Conservation (phyloP, 2,888 invertebrate species). For the Zaprionus obscuricornis region DNA sequence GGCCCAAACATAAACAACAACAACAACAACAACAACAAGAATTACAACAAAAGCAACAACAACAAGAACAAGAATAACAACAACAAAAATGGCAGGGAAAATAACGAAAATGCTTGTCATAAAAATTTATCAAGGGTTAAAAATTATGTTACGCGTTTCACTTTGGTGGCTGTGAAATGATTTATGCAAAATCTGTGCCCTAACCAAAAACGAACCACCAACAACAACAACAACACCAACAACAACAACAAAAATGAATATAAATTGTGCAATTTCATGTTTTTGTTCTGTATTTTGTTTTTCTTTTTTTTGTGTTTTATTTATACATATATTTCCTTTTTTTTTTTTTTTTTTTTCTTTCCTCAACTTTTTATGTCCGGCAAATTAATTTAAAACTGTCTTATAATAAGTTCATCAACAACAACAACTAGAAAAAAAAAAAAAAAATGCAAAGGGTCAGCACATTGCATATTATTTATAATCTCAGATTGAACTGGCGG, state of each 20-base stretch:
- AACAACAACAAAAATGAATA: conserved; percentile 62
- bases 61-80: conserved; percentile 10
- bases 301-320: conserved; percentile 5
- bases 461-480: conserved; percentile 63
- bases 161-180: conserved; percentile 75
- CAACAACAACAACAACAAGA: conserved; percentile 24
- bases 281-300: conserved; percentile 13
- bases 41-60: conserved; percentile 7
- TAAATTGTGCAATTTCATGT: conserved; percentile 78
- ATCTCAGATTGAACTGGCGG: conserved; percentile 62
- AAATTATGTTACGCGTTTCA: conserved; percentile 79
- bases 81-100: conserved; percentile 25
- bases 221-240: conserved; percentile 14
- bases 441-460: conserved; percentile 27
- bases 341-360: conserved; percentile 12
- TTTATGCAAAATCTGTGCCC: conserved; percentile 77
- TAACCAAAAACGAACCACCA: conserved; percentile 42
- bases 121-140: conserved; percentile 78
- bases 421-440: conserved; percentile 25
- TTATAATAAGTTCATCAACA: conserved; percentile 50
- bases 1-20: conserved; percentile 64
- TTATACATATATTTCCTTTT: conserved; percentile 2
- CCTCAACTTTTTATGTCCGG: conserved; percentile 69
- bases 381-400: conserved; percentile 76
- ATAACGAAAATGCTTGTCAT: conserved; percentile 78